phyloP scores from a whole-genome alignment of 2,113 vertebrate species.

The Odontophorus gujanensis region DNA sequence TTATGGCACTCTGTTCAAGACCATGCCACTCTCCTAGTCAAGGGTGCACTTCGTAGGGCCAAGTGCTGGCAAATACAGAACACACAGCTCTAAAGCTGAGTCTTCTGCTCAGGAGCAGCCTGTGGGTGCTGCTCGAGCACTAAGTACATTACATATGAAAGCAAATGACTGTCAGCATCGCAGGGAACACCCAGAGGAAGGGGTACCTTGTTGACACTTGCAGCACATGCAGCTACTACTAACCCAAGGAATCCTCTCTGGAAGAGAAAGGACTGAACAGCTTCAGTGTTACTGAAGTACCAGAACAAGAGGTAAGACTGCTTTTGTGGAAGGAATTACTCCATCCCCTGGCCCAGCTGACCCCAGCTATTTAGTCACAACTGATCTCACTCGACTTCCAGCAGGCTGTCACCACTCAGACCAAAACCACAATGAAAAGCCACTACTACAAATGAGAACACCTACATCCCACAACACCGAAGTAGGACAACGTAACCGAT shows the following conservation, averaged over 20 bases:
- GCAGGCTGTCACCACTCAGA: neutral
- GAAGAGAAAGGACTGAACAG: neutral
- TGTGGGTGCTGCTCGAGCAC: neutral
- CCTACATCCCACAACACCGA: neutral
- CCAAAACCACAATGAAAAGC: neutral
- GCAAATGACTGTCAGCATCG: neutral
- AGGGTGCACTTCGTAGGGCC: neutral
- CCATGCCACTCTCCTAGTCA: neutral
- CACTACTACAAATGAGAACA: neutral
- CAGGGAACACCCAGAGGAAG: neutral
- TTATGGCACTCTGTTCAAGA: neutral
- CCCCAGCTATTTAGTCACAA: neutral
- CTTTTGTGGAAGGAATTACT: neutral
- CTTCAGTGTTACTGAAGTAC: neutral
- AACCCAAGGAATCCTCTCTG: neutral
- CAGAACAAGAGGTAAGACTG: neutral
- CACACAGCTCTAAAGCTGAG: neutral
- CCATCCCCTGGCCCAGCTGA: neutral
- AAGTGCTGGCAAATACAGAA: neutral
- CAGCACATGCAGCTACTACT: accelerated
- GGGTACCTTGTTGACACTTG: neutral
- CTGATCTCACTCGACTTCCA: neutral
- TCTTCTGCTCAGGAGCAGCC: neutral
- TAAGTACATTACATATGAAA: neutral
- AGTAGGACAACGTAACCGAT: neutral